Evolutionary conservation across 2,113 vertebrate genomes (phyloP).

Genomic region (Acrocephalus arundinaceus): DNA sequence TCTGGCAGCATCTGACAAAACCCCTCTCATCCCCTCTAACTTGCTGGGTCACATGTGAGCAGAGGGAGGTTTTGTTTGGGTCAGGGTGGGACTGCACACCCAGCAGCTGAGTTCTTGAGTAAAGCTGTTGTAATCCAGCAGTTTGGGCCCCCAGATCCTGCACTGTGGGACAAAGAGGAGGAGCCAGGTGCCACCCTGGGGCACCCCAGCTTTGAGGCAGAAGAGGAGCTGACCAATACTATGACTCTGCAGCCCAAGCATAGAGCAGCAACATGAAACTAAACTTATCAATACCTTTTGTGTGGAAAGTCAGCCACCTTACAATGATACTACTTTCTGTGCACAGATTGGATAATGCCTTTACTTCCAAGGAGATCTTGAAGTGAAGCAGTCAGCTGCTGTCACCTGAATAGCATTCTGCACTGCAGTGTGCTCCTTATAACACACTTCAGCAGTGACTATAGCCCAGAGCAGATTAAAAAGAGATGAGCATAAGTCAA

Average conservation of each 20-base stretch:
- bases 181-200: background rate
- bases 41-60: background rate
- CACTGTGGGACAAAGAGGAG: background rate
- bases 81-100: background rate
- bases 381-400: background rate
- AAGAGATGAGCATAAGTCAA: background rate
- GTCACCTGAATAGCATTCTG: background rate
- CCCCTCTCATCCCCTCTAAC: background rate
- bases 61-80: background rate
- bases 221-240: background rate
- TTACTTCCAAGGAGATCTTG: background rate
- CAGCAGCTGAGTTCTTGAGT: background rate
- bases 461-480: background rate
- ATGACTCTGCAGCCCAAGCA: background rate
- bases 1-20: constrained; percentile 15
- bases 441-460: background rate
- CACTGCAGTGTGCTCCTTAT: background rate
- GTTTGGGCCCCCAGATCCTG: background rate
- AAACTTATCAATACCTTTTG: background rate
- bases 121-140: background rate
- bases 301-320: background rate
- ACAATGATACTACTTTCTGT: background rate
- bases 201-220: background rate
- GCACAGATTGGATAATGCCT: background rate
- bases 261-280: background rate